These are phyloP conservation scores for Toxostoma redivivum DNA, from an alignment of 2,113 vertebrate species.

Conservation along the genomic window DNA sequence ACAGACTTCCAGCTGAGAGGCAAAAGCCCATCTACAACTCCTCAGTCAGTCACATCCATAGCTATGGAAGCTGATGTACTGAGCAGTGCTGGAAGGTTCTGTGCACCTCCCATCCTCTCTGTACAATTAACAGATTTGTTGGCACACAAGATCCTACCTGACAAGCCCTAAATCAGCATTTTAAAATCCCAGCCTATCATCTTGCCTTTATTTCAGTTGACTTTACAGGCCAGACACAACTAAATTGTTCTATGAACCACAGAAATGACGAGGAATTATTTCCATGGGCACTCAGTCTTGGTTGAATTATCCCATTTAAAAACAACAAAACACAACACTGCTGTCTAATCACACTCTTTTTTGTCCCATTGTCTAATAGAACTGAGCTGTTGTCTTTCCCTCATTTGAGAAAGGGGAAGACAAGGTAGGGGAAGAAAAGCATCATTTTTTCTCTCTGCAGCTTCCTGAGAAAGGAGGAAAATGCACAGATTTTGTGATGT, in stretches of 20 bases:
- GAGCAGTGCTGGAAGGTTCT: neutral
- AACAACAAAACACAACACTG: neutral
- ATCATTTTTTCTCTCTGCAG: neutral
- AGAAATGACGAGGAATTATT: neutral
- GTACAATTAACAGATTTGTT: neutral
- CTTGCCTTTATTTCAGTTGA: neutral
- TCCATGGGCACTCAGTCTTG: neutral
- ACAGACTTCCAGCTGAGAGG: neutral
- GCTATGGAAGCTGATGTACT: neutral
- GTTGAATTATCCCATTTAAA: neutral
- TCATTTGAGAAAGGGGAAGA: neutral
- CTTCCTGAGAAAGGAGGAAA: neutral
- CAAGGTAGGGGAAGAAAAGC: neutral
- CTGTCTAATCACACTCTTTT: neutral
- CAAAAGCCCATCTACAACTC: neutral
- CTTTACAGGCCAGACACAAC: neutral
- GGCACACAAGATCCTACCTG: neutral
- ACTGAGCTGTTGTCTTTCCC: neutral
- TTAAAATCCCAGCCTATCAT: neutral
- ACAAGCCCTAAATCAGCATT: neutral
- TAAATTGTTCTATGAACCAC: neutral
- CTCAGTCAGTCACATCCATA: neutral
- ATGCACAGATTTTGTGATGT: neutral
- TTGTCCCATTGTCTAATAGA: neutral
- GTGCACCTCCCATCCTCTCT: neutral